Base-by-base conservation (phyloP, 1,140 invertebrate genomes). In the Notospermus geniculatus region DNA sequence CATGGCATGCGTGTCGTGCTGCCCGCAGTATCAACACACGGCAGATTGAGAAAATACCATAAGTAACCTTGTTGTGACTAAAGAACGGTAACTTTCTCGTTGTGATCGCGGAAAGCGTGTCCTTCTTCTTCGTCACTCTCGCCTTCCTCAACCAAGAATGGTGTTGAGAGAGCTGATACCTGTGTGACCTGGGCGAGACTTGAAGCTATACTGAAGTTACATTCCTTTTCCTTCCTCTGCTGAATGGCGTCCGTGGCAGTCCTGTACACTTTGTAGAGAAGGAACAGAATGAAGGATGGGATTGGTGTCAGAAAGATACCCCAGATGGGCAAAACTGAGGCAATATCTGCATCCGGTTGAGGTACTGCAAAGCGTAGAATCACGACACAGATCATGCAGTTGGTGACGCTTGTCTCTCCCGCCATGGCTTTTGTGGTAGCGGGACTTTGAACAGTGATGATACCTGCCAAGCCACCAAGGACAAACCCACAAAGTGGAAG, bases 281-380 rank as follows among this genome's bases (percentile, higher is more conserved):
- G 64, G 30, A 72, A 68, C 55, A 77, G 58, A 32, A 70, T 65
- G 59, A 77, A 68, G 67, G 72, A 76, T 13, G 74, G 52, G 27
- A 72, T 72, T 32, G 75, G 77, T 60, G 72, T 75, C 22, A 75
- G 72, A 59, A 77, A 75, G 68, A 77, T 73, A 5, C 76, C 71
- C 71, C 73, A 75, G n/a, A 79, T 71, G 9, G 74, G 74, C 57
- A 74, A 67, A 30, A 63, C 64, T 30, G 77, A 75, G 2, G 74
- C 72, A 54, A 71, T 52, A 57, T 77, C 71, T 4, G 71, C 77
- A 59, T 67, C 69, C 13, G 71, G 68, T 62, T 74, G 72, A 46
- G 64, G 61, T 11, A 77, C 70, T 22, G 77, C 72, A 60, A 76
- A 77, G 25, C 77, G 67, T 45, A 76, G 64, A 13, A 74, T 71